phyloP scores from a whole-genome alignment of 2,113 vertebrate genomes.

The Phalacrocorax aristotelis region DNA sequence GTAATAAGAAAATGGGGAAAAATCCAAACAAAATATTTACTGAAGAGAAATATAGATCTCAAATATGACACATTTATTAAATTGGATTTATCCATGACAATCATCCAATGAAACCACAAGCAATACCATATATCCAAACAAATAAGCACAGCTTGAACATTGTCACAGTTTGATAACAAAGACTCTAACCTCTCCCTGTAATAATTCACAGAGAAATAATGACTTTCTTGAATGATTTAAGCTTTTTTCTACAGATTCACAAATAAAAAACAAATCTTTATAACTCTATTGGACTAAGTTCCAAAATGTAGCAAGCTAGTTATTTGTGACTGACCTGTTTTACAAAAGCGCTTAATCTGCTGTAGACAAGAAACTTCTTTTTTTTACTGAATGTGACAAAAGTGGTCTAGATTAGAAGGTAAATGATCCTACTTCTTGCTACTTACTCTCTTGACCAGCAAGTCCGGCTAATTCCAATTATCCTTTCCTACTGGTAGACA shows the following conservation, averaged over 20 bases:
- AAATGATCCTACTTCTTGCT: slow-evolving; percentile 17
- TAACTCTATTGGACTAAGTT: not conserved
- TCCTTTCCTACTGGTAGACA: slow-evolving; percentile 15
- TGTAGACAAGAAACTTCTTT: slow-evolving; percentile 37
- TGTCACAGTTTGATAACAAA: not conserved
- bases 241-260: not conserved
- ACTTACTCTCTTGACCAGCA: not conserved
- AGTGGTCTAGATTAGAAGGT: not conserved
- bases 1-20: not conserved
- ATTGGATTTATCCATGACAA: not conserved
- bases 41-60: not conserved
- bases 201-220: not conserved
- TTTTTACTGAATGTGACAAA: not conserved
- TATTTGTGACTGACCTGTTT: not conserved
- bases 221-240: not conserved
- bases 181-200: not conserved
- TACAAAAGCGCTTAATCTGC: slow-evolving; percentile 37
- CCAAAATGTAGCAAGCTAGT: not conserved
- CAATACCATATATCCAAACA: not conserved
- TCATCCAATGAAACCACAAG: not conserved
- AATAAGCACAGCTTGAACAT: not conserved
- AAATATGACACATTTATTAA: not conserved
- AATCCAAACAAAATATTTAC: not conserved
- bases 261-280: not conserved
- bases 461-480: not conserved